Conservation (phyloP, 2,113 vertebrate genomes). For the Calonectris borealis region DNA sequence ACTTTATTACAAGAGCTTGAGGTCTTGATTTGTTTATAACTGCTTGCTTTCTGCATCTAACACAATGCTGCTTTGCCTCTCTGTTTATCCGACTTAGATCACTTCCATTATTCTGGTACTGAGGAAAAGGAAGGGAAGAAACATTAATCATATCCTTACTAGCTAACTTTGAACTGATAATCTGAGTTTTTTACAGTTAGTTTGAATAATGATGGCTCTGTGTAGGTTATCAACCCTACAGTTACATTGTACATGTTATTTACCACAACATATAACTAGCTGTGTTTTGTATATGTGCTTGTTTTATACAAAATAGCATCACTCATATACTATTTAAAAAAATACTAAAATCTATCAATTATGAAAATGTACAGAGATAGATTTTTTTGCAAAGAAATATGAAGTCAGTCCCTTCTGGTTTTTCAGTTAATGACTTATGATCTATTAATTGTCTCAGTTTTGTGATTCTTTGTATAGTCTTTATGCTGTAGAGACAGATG, state of each 20-base stretch:
- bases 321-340: not conserved
- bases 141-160: constrained; percentile 46
- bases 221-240: not conserved
- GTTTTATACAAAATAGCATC: not conserved
- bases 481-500: constrained; percentile 17
- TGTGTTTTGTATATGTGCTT: not conserved
- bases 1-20: not conserved
- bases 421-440: constrained; percentile 7
- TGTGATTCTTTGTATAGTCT: constrained; percentile 16
- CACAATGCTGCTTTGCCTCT: not conserved
- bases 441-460: constrained; percentile 2
- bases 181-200: not conserved
- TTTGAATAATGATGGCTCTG: not conserved
- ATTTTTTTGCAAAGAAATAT: not conserved
- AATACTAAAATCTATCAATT: not conserved
- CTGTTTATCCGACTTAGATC: constrained; percentile 33
- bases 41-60: not conserved
- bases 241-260: not conserved
- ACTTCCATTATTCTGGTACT: not conserved
- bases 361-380: not conserved
- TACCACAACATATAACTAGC: not conserved
- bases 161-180: not conserved
- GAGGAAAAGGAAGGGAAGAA: constrained; percentile 53
- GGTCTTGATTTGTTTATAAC: not conserved
- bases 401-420: not conserved